phyloP scores from a whole-genome alignment of 2,797 vertebrate species.

The Rhincodon typus region DNA sequence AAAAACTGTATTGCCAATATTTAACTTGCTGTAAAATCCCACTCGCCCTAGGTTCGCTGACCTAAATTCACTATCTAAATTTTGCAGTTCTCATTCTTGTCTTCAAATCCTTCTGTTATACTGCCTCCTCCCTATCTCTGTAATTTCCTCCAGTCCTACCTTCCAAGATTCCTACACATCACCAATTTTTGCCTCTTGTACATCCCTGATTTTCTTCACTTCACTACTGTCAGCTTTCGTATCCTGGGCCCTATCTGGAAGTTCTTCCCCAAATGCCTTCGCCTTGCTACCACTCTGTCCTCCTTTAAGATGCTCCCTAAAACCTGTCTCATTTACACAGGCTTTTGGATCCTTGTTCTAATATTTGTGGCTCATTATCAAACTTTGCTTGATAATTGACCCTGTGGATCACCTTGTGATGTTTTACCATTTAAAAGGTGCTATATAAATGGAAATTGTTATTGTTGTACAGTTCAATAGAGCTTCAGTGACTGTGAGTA shows the following conservation, averaged over 20 bases:
- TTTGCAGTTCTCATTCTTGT: background rate
- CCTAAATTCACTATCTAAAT: background rate
- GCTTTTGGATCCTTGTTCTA: background rate
- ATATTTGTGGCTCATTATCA: background rate
- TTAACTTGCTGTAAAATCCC: background rate
- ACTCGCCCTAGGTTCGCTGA: background rate
- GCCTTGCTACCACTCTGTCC: background rate
- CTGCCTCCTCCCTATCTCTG: no score
- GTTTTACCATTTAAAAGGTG: background rate
- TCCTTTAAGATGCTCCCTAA: background rate
- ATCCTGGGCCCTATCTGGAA: background rate
- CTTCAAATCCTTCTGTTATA: background rate
- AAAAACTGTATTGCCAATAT: background rate
- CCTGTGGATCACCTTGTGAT: background rate
- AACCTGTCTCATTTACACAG: background rate
- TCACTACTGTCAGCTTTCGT: background rate
- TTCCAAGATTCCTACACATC: background rate
- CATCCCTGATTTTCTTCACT: background rate
- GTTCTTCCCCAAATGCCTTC: background rate
- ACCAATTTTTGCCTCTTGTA: background rate
- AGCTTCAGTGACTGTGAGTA: background rate
- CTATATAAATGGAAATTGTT: background rate
- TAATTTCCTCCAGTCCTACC: no score
- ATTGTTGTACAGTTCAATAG: background rate
- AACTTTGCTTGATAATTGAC: background rate